Percentiles rank a stretch among this genome's conserved stretches.
Evolutionary conservation across 2,888 invertebrate species (phyloP).

Genomic region (Aspidiotus destructor): DNA sequence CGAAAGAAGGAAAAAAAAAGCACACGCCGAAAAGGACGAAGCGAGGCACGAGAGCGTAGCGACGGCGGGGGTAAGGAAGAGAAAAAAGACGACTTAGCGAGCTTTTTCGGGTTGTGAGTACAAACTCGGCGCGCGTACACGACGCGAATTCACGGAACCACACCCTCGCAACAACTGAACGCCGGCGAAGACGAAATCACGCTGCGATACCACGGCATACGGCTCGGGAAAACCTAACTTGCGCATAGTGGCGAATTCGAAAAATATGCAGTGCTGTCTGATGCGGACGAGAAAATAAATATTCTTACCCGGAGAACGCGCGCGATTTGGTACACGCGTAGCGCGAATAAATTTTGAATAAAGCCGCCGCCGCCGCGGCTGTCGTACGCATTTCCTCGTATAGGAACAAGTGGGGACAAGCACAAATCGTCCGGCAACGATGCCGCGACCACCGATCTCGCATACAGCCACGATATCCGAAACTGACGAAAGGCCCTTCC

Average conservation of each 20-base stretch:
- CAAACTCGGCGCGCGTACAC: background rate
- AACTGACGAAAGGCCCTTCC: too few species aligned
- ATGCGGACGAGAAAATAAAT: background rate
- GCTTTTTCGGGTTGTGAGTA: background rate
- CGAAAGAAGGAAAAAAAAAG: too few species aligned
- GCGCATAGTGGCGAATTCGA: conserved; percentile 7
- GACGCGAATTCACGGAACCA: conserved; percentile 22
- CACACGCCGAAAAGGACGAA: conserved; percentile 1
- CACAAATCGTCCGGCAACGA: background rate
- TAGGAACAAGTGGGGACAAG: too few species aligned
- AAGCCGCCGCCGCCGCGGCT: conserved; percentile 2
- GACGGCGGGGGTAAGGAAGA: background rate
- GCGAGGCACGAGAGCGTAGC: background rate
- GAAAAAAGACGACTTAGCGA: background rate
- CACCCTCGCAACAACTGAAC: conserved; percentile 26
- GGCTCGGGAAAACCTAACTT: conserved; percentile 14
- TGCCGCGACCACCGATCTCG: background rate
- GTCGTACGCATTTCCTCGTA: background rate
- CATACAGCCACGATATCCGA: background rate
- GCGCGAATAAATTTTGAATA: background rate
- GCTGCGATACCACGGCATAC: conserved; percentile 7
- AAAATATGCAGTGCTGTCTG: conserved; percentile 12
- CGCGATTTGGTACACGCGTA: background rate
- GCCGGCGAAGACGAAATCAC: conserved; percentile 11
- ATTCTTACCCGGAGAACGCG: background rate